These are phyloP conservation scores for Pituophis catenifer DNA, from an alignment of 2,113 vertebrate genomes.

Conservation along the genomic window DNA sequence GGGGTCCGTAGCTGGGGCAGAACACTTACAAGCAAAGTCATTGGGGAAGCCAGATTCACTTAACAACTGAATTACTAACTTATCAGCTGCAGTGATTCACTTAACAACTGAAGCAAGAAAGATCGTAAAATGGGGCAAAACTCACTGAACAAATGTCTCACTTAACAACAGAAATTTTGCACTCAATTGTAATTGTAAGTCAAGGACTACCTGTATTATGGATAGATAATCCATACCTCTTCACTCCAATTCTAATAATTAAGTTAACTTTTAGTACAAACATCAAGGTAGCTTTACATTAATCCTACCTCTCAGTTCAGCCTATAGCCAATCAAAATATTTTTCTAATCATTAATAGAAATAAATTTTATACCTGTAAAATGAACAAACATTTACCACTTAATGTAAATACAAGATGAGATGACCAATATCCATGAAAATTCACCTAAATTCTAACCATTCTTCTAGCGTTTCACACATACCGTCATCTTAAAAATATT, in stretches of 20 bases:
- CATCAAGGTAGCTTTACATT: background rate
- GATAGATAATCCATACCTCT: background rate
- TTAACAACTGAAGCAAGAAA: too few species aligned
- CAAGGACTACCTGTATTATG: background rate
- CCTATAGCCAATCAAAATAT: background rate
- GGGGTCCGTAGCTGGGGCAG: too few species aligned
- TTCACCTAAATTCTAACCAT: background rate
- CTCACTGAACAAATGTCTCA: too few species aligned
- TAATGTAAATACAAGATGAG: background rate
- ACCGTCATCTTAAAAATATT: background rate
- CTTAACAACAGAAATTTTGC: too few species aligned
- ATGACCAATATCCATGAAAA: background rate
- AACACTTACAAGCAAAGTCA: too few species aligned
- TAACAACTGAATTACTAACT: too few species aligned
- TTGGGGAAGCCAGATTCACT: too few species aligned
- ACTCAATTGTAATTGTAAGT: too few species aligned
- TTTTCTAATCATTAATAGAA: background rate
- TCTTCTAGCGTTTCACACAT: background rate
- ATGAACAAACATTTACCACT: background rate
- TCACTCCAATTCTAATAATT: background rate
- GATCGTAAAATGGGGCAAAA: too few species aligned
- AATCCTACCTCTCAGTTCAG: background rate
- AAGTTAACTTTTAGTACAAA: background rate
- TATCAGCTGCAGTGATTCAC: too few species aligned
- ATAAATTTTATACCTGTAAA: background rate